Conservation (phyloP, 2,888 invertebrate genomes). For the Trichacis sp. region DNA sequence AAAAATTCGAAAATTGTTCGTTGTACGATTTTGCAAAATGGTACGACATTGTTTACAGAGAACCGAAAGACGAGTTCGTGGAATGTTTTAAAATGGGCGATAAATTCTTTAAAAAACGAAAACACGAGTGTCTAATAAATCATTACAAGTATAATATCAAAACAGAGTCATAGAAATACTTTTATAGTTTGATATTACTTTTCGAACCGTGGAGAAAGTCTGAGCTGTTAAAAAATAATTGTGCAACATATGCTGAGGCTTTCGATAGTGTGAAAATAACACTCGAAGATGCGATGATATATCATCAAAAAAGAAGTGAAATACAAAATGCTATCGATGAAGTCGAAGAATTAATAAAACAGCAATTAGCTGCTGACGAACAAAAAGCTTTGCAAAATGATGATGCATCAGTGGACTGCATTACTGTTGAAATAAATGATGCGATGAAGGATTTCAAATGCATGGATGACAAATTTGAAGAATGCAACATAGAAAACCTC, state of each 20-base stretch:
- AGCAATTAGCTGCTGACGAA: slow-evolving; percentile 4
- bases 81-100: slow-evolving; percentile 13
- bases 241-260: slow-evolving; percentile 30
- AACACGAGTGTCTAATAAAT: no score
- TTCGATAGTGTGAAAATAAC: slow-evolving; percentile 34
- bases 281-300: slow-evolving; percentile 24
- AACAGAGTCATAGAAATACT: slow-evolving; percentile 34
- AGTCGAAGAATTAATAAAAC: not conserved
- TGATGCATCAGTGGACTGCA: slow-evolving; percentile 12
- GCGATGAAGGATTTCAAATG: slow-evolving; percentile 46
- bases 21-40: slow-evolving; percentile 37
- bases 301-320: slow-evolving; percentile 2
- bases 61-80: slow-evolving; percentile 1
- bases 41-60: slow-evolving; percentile 24
- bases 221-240: slow-evolving; percentile 24
- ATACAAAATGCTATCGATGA: not conserved
- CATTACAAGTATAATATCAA: no score
- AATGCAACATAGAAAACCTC: slow-evolving; percentile 28
- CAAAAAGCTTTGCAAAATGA: not conserved
- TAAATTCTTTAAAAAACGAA: slow-evolving; percentile 32
- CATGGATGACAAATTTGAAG: slow-evolving; percentile 20
- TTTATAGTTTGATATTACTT: slow-evolving; percentile 34
- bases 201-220: slow-evolving; percentile 38
- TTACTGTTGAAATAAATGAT: slow-evolving; percentile 28
- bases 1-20: slow-evolving; percentile 34